Conservation (phyloP, 2,888 invertebrate species). For the Temnothorax ravouxi region DNA sequence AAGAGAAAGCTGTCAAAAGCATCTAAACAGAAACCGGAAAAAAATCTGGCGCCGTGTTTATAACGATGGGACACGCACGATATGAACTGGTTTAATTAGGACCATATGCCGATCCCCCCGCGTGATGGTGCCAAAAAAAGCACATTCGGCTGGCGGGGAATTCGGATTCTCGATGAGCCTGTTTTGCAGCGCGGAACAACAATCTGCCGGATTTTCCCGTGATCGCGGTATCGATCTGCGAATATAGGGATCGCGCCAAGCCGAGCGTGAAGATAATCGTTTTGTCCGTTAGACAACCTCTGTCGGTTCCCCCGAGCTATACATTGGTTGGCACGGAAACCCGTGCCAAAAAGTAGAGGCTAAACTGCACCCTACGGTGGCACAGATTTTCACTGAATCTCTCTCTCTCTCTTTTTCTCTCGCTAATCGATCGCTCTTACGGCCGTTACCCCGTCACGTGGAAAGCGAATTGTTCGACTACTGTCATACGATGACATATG, state of each 20-base stretch:
- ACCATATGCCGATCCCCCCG: background rate
- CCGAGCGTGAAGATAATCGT: conserved; percentile 77
- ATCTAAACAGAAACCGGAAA: background rate
- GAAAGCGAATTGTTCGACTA: conserved; percentile 37
- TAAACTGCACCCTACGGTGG: conserved; percentile 47
- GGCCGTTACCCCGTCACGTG: conserved; percentile 42
- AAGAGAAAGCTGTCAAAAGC: too few species aligned
- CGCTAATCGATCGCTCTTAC: conserved; percentile 35
- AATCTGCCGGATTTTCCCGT: conserved; percentile 16
- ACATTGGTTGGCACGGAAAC: conserved; percentile 36
- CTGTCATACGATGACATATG: conserved; percentile 17
- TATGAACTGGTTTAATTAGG: background rate
- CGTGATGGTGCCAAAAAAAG: background rate
- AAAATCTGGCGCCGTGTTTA: background rate
- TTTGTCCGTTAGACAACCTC: conserved; percentile 72
- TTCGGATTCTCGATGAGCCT: conserved; percentile 6
- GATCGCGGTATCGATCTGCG: conserved; percentile 66
- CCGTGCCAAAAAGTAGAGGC: conserved; percentile 51
- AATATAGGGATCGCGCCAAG: conserved; percentile 70
- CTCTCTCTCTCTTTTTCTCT: background rate
- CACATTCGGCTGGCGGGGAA: background rate
- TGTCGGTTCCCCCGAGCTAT: conserved; percentile 33
- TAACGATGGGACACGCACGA: background rate
- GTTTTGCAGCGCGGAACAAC: conserved; percentile 16
- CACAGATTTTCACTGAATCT: conserved; percentile 54